These are phyloP conservation scores for Esperia sulphurella DNA, from an alignment of 2,888 invertebrate species.

Conservation along the genomic window DNA sequence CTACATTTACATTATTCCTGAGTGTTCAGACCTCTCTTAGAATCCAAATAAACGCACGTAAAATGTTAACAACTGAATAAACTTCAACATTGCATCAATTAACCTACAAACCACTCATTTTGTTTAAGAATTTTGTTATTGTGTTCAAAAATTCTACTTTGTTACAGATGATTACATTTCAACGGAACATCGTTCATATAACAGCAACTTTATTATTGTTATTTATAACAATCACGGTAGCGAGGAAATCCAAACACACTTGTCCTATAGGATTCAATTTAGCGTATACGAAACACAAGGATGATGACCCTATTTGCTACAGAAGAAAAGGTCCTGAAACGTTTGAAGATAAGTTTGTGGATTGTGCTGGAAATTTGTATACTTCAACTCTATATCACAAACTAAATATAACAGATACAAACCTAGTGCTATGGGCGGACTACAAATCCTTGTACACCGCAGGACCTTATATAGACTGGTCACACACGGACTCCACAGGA, in stretches of 20 bases:
- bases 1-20: too few relatives aligned
- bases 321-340: slow-evolving; percentile 59
- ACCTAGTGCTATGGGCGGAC: slow-evolving; percentile 60
- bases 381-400: slow-evolving; percentile 42
- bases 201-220: slow-evolving; percentile 27
- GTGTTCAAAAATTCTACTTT: too few relatives aligned
- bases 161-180: slow-evolving; percentile 48
- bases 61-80: too few relatives aligned
- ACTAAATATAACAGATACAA: slow-evolving; percentile 39
- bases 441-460: slow-evolving; percentile 61
- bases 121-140: too few relatives aligned
- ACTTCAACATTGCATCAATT: too few relatives aligned
- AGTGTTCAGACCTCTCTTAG: too few relatives aligned
- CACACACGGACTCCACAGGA: slow-evolving; percentile 47
- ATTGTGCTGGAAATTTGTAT: slow-evolving; percentile 60
- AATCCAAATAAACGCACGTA: too few relatives aligned
- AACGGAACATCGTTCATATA: slow-evolving; percentile 24
- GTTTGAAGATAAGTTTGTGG: slow-evolving; percentile 49
- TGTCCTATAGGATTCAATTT: slow-evolving; percentile 63
- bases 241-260: slow-evolving; percentile 22
- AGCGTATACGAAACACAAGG: slow-evolving; percentile 30
- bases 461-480: slow-evolving; percentile 64
- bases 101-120: too few relatives aligned
- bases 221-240: slow-evolving; percentile 24
- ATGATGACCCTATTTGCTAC: slow-evolving; percentile 43